Percentiles rank a stretch among this genome's conserved stretches.
These are phyloP conservation scores for Turritopsis dohrnii DNA, from an alignment of 30 jellyfish, hydroid and myxozoan species.

Conservation along the genomic window DNA sequence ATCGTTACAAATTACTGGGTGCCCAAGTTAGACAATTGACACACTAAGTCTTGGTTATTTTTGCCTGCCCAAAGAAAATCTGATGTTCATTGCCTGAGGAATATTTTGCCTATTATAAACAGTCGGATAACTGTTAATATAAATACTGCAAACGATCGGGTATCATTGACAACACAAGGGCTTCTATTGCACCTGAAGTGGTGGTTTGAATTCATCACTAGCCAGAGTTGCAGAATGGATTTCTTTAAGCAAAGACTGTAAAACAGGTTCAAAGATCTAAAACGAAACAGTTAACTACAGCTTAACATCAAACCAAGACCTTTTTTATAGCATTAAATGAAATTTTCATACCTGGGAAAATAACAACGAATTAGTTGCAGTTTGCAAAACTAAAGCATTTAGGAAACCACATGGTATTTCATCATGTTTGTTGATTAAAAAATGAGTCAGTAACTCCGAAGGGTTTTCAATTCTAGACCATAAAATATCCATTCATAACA, in stretches of 20 bases:
- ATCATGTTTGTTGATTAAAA: slow-evolving; percentile 54
- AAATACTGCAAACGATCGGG: no score
- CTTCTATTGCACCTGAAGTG: slow-evolving; percentile 44
- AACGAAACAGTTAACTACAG: slow-evolving; percentile 1
- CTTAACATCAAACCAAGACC: neutral
- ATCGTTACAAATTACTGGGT: no score
- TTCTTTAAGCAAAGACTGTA: slow-evolving; percentile 53
- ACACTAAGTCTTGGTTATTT: no score
- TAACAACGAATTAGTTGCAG: neutral
- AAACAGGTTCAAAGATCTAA: slow-evolving; percentile 61
- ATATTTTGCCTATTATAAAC: no score
- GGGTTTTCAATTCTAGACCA: slow-evolving; percentile 38
- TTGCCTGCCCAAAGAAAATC: no score
- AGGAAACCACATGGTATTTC: slow-evolving; percentile 61
- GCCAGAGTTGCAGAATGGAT: slow-evolving; percentile 52
- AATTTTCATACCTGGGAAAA: neutral
- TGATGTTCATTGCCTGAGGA: no score
- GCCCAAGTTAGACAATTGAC: neutral
- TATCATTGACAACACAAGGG: no score
- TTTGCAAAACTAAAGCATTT: slow-evolving; percentile 15
- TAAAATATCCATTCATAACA: neutral
- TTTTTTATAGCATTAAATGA: neutral
- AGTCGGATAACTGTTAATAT: no score
- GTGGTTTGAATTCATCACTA: slow-evolving; percentile 46
- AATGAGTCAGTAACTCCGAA: slow-evolving; percentile 35